phyloP scores from a whole-genome alignment of 2,888 invertebrate genomes.

The Acleris holmiana region DNA sequence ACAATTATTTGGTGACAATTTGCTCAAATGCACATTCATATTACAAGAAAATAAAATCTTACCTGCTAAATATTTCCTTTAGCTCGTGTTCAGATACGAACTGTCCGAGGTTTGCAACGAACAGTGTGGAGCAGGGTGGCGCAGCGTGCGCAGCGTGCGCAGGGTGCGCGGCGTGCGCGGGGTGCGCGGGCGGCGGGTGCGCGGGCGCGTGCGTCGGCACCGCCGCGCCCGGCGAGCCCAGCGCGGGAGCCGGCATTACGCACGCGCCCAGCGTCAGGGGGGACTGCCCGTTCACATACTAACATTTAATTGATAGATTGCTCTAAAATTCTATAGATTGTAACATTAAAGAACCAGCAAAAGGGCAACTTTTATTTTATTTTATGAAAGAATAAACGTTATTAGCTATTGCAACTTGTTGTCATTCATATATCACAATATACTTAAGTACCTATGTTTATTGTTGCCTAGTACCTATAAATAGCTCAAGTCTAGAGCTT shows the following conservation, averaged over 20 bases:
- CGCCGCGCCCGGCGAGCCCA: slow-evolving; percentile 95
- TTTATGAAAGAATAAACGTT: no score
- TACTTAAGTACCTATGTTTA: no score
- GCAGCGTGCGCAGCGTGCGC: slow-evolving; percentile 85
- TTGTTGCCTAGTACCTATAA: no score
- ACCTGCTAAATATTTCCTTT: slow-evolving; percentile 99
- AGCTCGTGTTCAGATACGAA: slow-evolving; percentile 99
- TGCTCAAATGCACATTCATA: slow-evolving; percentile 19
- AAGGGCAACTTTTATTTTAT: no score
- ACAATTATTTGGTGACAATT: background rate
- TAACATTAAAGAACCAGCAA: no score
- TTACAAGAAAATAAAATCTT: slow-evolving; percentile 52
- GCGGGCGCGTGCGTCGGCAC: slow-evolving; percentile 80
- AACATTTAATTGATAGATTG: slow-evolving; percentile 27
- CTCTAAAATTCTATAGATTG: background rate
- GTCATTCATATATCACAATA: no score
- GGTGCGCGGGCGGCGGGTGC: slow-evolving; percentile 86
- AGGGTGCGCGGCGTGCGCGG: slow-evolving; percentile 87
- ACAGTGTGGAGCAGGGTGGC: slow-evolving; percentile 98
- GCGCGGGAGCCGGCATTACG: slow-evolving; percentile 96
- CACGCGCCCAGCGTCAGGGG: slow-evolving; percentile 88
- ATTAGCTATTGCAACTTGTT: no score
- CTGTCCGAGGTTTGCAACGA: slow-evolving; percentile 99
- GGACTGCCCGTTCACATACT: slow-evolving; percentile 57
- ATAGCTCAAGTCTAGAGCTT: no score